These are phyloP conservation scores for Pangasianodon hypophthalmus DNA, from an alignment of 2,113 vertebrate genomes.

Conservation along the genomic window DNA sequence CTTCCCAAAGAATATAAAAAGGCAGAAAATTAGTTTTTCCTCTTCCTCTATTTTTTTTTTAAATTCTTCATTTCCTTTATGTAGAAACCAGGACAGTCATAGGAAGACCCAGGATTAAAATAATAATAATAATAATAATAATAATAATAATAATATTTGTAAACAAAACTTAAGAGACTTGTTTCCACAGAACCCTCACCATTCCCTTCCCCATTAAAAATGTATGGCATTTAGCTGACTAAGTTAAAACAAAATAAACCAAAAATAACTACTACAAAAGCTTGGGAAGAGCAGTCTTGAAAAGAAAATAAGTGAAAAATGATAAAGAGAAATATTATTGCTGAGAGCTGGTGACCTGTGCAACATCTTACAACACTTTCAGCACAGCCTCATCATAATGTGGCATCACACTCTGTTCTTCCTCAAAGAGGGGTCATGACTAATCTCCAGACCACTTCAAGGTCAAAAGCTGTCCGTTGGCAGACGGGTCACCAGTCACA, in stretches of 20 bases:
- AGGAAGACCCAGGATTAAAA: constrained; percentile 60
- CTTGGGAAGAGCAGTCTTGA: constrained; percentile 50
- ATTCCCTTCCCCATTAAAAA: constrained; percentile 63
- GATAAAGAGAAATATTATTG: constrained; percentile 71
- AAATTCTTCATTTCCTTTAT: constrained; percentile 59
- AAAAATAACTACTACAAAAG: constrained; percentile 53
- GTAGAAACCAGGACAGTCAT: constrained; percentile 65
- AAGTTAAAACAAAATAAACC: constrained; percentile 59
- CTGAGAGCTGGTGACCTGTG: constrained; percentile 65
- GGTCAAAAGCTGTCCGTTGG: constrained; percentile 55
- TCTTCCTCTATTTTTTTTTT: constrained; percentile 32
- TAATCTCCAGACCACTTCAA: constrained; percentile 22
- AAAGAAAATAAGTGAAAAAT: constrained; percentile 22
- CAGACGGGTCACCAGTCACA: constrained; percentile 68
- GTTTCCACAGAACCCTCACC: constrained; percentile 57
- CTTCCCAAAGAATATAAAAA: constrained; percentile 58
- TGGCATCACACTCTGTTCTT: constrained; percentile 52
- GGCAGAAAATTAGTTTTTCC: constrained; percentile 58
- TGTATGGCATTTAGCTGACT: constrained; percentile 62
- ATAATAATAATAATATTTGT: constrained; percentile 50
- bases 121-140: constrained; percentile 45
- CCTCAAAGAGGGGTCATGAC: constrained; percentile 42
- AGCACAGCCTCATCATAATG: constrained; percentile 36
- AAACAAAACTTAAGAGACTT: constrained; percentile 66
- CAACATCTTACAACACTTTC: constrained; percentile 55